A percentile compares a stretch with the other conserved stretches of the same genome.
Evolutionary conservation across 2,797 vertebrate species (phyloP).

Genomic region (Trachops cirrhosus): DNA sequence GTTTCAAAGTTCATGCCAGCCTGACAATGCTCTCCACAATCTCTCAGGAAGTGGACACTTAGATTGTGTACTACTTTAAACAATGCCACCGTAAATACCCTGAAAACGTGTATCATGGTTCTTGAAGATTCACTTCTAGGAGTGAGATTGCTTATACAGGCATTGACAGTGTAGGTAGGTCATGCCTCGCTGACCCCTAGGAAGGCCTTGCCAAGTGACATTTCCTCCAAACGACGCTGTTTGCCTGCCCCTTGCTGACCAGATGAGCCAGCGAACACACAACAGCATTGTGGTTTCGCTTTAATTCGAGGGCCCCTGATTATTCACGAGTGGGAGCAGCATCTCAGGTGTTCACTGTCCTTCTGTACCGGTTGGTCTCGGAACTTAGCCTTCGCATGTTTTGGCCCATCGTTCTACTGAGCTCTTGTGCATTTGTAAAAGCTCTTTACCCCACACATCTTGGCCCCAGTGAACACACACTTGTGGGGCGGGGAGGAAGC

Average conservation of each 20-base stretch:
- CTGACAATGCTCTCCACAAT: neutral
- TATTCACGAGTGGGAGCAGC: too few species aligned
- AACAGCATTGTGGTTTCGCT: too few species aligned
- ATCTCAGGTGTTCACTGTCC: too few species aligned
- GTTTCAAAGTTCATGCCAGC: neutral
- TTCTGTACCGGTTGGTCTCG: too few species aligned
- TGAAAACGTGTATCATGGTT: neutral
- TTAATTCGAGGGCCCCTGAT: too few species aligned
- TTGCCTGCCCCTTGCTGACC: neutral
- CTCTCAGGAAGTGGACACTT: neutral
- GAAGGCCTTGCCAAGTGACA: neutral
- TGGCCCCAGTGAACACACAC: too few species aligned
- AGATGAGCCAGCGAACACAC: too few species aligned
- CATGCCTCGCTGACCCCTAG: neutral
- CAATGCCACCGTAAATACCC: neutral
- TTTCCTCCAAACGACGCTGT: neutral
- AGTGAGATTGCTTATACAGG: neutral
- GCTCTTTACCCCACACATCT: too few species aligned
- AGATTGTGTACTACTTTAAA: neutral
- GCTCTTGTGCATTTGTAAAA: too few species aligned
- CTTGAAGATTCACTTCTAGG: neutral
- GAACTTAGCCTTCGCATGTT: too few species aligned
- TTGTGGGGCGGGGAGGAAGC: too few species aligned
- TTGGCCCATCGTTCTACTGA: too few species aligned
- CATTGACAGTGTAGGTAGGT: neutral